Percentiles rank a stretch among this genome's conserved stretches.
phyloP scores from a whole-genome alignment of 2,113 vertebrate species.

The human (Homo sapiens) region GRCh38 chr7:127368501-127369000 shows the following conservation, averaged over 20 bases:
- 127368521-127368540: constrained; percentile 43
- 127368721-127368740: neutral
- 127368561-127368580: neutral
- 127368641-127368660: constrained; percentile 25
- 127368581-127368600: constrained; percentile 2
- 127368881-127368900: constrained; percentile 53
- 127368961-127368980: neutral
- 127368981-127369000: constrained; percentile 17
- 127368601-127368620: neutral
- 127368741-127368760: neutral
- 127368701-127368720: neutral
- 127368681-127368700: neutral
- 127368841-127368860: constrained; percentile 13
- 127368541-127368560: neutral
- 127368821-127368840: constrained; percentile 11
- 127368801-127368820: neutral
- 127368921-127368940: neutral
- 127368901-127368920: neutral
- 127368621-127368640: neutral
- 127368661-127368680: neutral
- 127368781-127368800: neutral
- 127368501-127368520: constrained; percentile 19
- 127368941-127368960: constrained; percentile 55
- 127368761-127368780: neutral
- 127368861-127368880: neutral